These are phyloP conservation scores for Centruroides vittatus DNA, from an alignment of 1,140 invertebrate species.

Conservation along the genomic window DNA sequence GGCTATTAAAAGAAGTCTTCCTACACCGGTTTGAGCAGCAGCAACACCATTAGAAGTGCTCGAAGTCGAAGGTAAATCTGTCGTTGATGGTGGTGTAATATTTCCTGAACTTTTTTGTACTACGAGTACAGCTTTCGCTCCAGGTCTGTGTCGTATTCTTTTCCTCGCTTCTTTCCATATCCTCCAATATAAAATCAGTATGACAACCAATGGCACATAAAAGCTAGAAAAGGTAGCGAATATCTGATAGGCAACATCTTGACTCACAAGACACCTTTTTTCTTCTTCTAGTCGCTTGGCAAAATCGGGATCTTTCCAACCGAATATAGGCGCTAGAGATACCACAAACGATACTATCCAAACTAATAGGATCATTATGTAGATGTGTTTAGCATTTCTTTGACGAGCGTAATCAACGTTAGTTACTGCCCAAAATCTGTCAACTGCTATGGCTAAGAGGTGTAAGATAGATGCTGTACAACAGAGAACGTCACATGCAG, in stretches of 20 bases:
- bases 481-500: constrained; percentile 76
- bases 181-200: constrained; percentile 85
- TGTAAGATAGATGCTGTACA: constrained; percentile 89
- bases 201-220: constrained; percentile 82
- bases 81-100: too few species aligned
- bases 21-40: neutral
- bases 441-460: constrained; percentile 83
- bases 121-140: constrained; percentile 2
- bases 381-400: constrained; percentile 62
- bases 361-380: constrained; percentile 74
- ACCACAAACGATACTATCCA: constrained; percentile 74
- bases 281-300: constrained; percentile 56
- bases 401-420: constrained; percentile 88
- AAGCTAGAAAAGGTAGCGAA: constrained; percentile 87
- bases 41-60: neutral
- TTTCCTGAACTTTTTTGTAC: neutral
- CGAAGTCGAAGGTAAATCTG: constrained; percentile 10
- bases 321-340: constrained; percentile 72
- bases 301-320: constrained; percentile 72
- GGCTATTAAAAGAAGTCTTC: constrained; percentile 3
- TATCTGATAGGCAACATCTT: constrained; percentile 69
- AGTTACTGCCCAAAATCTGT: constrained; percentile 93
- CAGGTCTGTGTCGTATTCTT: constrained; percentile 43
- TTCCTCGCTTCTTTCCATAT: constrained; percentile 80
- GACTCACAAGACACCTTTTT: constrained; percentile 78